phyloP scores from a whole-genome alignment of 2,888 invertebrate species.

The Pammene aurita region DNA sequence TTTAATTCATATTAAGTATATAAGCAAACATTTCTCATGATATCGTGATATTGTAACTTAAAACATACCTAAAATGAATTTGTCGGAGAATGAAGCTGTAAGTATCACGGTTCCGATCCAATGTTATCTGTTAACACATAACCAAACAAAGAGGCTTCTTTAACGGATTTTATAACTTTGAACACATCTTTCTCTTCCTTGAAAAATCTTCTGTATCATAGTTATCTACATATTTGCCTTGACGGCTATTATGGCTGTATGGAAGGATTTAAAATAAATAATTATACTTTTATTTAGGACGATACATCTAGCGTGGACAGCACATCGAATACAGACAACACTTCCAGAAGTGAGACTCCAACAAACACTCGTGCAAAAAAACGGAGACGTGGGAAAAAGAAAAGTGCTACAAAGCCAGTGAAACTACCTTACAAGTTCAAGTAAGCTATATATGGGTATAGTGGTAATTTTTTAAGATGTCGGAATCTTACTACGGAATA shows the following conservation, averaged over 20 bases:
- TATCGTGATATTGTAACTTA: background rate
- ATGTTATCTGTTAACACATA: constrained; percentile 8
- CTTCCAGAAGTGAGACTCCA: constrained; percentile 91
- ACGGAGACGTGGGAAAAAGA: constrained; percentile 83
- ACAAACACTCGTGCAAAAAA: constrained; percentile 85
- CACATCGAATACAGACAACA: constrained; percentile 90
- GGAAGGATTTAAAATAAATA: background rate
- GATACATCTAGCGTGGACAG: constrained; percentile 93
- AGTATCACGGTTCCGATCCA: constrained; percentile 54
- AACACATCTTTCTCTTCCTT: too few species aligned
- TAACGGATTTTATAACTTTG: too few species aligned
- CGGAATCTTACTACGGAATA: too few species aligned
- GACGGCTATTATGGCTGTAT: background rate
- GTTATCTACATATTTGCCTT: too few species aligned
- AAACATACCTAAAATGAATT: constrained; percentile 62
- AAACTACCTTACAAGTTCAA: constrained; percentile 91
- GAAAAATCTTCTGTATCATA: too few species aligned
- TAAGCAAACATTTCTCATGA: background rate
- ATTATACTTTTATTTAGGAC: constrained; percentile 66
- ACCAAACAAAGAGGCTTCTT: constrained; percentile 28
- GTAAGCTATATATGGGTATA: constrained; percentile 81
- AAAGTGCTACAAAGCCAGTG: constrained; percentile 82
- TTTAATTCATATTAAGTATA: constrained; percentile 25
- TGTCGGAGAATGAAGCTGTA: constrained; percentile 79
- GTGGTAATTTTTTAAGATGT: background rate